A percentile compares a stretch with the other conserved stretches of the same genome.
phyloP scores from a whole-genome alignment of 2,113 vertebrate genomes.

The Gymnocephalus cernua region DNA sequence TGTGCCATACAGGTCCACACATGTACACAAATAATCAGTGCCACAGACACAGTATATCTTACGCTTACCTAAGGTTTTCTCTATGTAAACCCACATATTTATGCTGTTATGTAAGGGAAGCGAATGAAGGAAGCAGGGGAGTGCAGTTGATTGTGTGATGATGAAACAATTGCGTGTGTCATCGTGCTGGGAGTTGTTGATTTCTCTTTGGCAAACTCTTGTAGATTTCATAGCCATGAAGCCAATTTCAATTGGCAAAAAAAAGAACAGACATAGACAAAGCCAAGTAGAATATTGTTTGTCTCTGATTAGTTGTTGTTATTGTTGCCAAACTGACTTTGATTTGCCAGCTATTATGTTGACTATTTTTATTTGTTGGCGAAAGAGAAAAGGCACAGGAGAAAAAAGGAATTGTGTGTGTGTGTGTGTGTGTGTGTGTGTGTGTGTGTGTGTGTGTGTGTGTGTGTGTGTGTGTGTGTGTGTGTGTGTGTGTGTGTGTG shows the following conservation, averaged over 20 bases:
- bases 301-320: constrained; percentile 30
- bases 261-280: background rate
- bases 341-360: constrained; percentile 17
- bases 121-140: background rate
- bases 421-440: too few species aligned
- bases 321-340: constrained; percentile 14
- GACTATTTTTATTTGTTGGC: constrained; percentile 27
- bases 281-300: constrained; percentile 14
- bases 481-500: too few species aligned
- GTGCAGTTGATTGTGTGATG: background rate
- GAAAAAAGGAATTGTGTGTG: too few species aligned
- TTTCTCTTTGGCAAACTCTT: constrained; percentile 27
- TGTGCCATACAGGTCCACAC: too few species aligned
- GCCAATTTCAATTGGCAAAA: constrained; percentile 4
- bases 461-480: too few species aligned
- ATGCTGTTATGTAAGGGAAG: background rate
- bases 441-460: too few species aligned
- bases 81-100: background rate
- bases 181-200: constrained; percentile 28
- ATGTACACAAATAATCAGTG: background rate
- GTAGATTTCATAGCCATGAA: constrained; percentile 10
- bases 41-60: background rate
- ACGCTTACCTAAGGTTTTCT: too few species aligned
- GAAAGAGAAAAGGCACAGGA: too few species aligned
- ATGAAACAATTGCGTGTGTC: constrained; percentile 3